These are phyloP conservation scores for Brachyalestes nurse DNA, from an alignment of 2,797 vertebrate species.

Conservation along the genomic window DNA sequence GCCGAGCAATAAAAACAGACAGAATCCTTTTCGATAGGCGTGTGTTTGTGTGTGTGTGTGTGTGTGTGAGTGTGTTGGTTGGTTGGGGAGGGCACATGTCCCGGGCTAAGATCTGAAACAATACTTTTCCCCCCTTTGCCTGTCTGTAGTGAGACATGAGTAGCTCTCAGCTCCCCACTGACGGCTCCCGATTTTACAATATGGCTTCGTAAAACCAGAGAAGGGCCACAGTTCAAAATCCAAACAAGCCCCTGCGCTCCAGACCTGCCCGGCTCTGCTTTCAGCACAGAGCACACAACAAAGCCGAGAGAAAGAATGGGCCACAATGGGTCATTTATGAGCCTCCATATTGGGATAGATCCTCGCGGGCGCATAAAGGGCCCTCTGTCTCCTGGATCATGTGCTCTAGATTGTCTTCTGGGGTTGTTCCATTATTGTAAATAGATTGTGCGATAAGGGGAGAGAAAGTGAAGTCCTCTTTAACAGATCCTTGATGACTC, in stretches of 20 bases:
- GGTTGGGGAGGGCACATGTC: constrained; percentile 48
- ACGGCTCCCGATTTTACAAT: constrained; percentile 69
- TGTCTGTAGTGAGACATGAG: constrained; percentile 65
- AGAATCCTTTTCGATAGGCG: constrained; percentile 36
- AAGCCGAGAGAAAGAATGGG: constrained; percentile 65
- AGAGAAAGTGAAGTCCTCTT: constrained; percentile 64
- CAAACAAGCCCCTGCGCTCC: constrained; percentile 61
- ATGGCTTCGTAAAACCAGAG: constrained; percentile 69
- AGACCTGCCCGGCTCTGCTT: constrained; percentile 65
- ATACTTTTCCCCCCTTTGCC: constrained; percentile 51
- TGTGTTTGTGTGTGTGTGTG: constrained; percentile 47
- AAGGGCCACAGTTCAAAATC: constrained; percentile 61
- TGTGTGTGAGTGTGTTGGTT: constrained; percentile 21
- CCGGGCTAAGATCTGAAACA: constrained; percentile 64
- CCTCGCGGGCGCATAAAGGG: constrained; percentile 61
- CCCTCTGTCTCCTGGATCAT: constrained; percentile 64
- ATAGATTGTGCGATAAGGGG: constrained; percentile 67
- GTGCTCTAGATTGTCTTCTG: constrained; percentile 63
- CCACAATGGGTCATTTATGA: constrained; percentile 71
- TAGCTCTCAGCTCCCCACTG: constrained; percentile 39
- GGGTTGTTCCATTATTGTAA: constrained; percentile 63
- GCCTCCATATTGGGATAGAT: constrained; percentile 63
- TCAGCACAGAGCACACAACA: constrained; percentile 67
- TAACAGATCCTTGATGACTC: constrained; percentile 64
- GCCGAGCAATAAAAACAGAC: constrained; percentile 77